Percentiles rank a stretch among this genome's conserved stretches.
These are phyloP conservation scores for Nezara viridula DNA, from an alignment of 2,888 invertebrate species.

Conservation along the genomic window DNA sequence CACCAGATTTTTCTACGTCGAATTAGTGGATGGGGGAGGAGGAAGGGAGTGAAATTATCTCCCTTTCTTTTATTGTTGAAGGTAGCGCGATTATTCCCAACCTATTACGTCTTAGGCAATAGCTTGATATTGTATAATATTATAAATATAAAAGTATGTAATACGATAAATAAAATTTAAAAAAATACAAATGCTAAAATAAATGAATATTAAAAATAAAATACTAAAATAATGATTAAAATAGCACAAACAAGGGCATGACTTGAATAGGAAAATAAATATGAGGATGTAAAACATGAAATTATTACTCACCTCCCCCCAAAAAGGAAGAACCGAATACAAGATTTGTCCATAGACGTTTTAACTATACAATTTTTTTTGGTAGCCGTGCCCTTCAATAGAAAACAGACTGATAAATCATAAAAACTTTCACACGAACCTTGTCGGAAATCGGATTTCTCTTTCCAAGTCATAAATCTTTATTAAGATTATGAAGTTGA, in stretches of 20 bases:
- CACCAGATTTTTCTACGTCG: no score
- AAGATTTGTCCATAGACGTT: neutral
- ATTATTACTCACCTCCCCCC: neutral
- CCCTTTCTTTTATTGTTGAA: no score
- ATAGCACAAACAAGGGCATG: neutral
- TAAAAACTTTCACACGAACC: neutral
- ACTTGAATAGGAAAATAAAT: neutral
- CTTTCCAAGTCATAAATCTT: slow-evolving; percentile 1
- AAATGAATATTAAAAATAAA: no score
- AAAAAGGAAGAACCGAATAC: neutral
- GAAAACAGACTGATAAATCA: neutral
- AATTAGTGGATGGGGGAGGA: no score
- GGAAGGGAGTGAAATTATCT: no score
- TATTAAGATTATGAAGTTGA: slow-evolving; percentile 8
- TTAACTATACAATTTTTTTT: neutral
- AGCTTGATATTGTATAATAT: no score
- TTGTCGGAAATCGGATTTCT: neutral
- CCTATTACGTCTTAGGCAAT: no score
- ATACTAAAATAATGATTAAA: neutral
- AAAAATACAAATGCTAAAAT: no score
- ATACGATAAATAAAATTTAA: no score
- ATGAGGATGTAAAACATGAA: neutral
- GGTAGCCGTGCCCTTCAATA: neutral
- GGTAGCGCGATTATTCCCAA: no score
- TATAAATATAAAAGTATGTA: no score